phyloP scores from a whole-genome alignment of 2,888 invertebrate species.

The Strigamia crassipes region DNA sequence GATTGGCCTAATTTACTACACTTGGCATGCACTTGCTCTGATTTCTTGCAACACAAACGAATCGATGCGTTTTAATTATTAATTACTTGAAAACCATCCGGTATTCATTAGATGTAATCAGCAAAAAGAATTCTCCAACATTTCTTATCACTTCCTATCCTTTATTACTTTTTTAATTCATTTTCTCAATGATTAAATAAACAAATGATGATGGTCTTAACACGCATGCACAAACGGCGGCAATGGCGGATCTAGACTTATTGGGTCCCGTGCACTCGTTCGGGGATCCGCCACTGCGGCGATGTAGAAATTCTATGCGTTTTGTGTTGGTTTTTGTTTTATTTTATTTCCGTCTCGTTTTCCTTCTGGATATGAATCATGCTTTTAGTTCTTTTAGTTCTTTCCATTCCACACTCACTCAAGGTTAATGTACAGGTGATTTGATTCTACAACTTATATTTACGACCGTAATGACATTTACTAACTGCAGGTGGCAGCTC shows the following conservation, averaged over 20 bases:
- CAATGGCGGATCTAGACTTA: too few species aligned
- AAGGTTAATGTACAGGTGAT: constrained; percentile 14
- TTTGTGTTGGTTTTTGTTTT: too few species aligned
- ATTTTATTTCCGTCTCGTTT: neutral
- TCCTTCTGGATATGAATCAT: neutral
- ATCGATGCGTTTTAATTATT: constrained; percentile 6
- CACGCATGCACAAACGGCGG: too few species aligned
- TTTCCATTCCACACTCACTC: neutral
- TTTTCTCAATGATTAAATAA: too few species aligned
- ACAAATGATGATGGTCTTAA: too few species aligned
- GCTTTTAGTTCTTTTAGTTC: neutral
- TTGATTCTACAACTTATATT: neutral
- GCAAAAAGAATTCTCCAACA: constrained; percentile 6
- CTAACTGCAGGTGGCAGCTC: constrained; percentile 12
- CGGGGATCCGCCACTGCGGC: too few species aligned
- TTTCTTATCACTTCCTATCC: neutral
- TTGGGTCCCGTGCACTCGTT: too few species aligned
- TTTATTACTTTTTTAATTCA: neutral
- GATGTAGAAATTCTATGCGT: too few species aligned
- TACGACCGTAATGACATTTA: neutral
- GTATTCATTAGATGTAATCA: neutral
- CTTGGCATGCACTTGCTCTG: constrained; percentile 15
- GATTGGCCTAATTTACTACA: constrained; percentile 27
- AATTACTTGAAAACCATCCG: neutral
- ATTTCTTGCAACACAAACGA: constrained; percentile 26